Evolutionary conservation across 2,888 invertebrate species (phyloP).

Genomic region (Melanostoma scalare): DNA sequence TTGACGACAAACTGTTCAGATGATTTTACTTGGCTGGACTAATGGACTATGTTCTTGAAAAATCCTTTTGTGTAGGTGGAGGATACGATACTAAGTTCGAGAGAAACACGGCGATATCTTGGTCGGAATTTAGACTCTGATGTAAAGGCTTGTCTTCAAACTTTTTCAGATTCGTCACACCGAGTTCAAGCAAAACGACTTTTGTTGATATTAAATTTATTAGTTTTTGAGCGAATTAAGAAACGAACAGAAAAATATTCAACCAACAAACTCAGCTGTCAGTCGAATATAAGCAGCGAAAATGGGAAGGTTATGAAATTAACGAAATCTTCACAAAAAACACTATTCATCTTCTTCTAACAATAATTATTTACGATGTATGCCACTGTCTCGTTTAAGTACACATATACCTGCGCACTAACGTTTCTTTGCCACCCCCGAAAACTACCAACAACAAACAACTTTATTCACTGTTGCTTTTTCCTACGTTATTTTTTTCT

Average conservation of each 20-base stretch:
- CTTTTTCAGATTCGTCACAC: slow-evolving; percentile 38
- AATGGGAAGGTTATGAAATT: slow-evolving; percentile 67
- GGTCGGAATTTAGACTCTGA: too few species aligned
- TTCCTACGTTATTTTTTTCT: slow-evolving; percentile 1
- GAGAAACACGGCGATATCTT: too few species aligned
- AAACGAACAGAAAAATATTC: slow-evolving; percentile 41
- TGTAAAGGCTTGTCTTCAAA: too few species aligned
- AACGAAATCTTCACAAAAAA: slow-evolving; percentile 34
- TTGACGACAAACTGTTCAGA: slow-evolving; percentile 29
- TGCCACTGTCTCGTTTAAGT: slow-evolving; percentile 26
- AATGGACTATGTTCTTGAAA: neutral
- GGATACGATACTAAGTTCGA: slow-evolving; percentile 9
- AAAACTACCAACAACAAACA: slow-evolving; percentile 33
- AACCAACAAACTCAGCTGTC: slow-evolving; percentile 71
- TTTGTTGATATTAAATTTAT: too few species aligned
- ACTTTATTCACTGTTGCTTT: slow-evolving; percentile 67
- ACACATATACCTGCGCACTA: slow-evolving; percentile 58
- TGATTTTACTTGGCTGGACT: slow-evolving; percentile 14
- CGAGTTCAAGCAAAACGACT: slow-evolving; percentile 8
- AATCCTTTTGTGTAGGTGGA: slow-evolving; percentile 22
- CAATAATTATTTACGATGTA: slow-evolving; percentile 9
- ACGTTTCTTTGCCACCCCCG: slow-evolving; percentile 25
- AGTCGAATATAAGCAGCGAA: slow-evolving; percentile 53
- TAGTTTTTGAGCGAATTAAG: neutral
- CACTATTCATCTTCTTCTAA: slow-evolving; percentile 35